Evolutionary conservation across 2,888 invertebrate genomes (phyloP).

Genomic region (Yponomeuta sedellus): DNA sequence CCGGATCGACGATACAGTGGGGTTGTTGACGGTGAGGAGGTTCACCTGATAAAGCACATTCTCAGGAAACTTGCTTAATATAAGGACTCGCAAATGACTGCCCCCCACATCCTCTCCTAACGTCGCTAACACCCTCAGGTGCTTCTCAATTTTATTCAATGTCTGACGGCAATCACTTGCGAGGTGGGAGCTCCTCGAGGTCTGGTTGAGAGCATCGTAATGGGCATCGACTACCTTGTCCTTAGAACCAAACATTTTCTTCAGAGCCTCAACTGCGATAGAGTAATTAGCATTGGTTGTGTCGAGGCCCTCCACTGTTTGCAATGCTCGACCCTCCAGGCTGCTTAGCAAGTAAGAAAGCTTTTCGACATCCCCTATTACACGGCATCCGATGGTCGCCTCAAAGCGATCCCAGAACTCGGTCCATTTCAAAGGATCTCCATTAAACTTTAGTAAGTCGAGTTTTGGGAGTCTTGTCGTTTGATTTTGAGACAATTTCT

Average conservation of each 20-base stretch:
- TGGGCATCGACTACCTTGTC: neutral
- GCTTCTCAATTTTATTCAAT: neutral
- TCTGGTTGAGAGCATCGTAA: neutral
- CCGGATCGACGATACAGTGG: neutral
- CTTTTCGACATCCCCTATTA: neutral
- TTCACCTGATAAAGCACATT: neutral
- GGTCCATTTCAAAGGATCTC: neutral
- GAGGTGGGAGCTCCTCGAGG: neutral
- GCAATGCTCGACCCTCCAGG: neutral
- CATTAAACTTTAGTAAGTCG: too few species aligned
- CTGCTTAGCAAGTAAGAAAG: conserved; percentile 1
- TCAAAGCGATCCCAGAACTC: neutral
- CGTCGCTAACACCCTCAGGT: neutral
- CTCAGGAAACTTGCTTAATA: neutral
- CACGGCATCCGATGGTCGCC: neutral
- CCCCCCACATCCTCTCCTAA: neutral
- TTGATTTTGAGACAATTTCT: too few species aligned
- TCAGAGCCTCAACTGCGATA: neutral
- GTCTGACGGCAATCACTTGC: neutral
- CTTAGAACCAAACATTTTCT: conserved; percentile 1
- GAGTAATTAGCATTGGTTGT: neutral
- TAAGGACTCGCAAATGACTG: neutral
- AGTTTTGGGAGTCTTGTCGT: too few species aligned
- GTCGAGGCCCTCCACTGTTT: neutral
- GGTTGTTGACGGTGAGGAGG: neutral